A percentile compares a stretch with the other conserved stretches of the same genome.
phyloP scores from a whole-genome alignment of 2,888 invertebrate species.

The Callimorpha dominula region DNA sequence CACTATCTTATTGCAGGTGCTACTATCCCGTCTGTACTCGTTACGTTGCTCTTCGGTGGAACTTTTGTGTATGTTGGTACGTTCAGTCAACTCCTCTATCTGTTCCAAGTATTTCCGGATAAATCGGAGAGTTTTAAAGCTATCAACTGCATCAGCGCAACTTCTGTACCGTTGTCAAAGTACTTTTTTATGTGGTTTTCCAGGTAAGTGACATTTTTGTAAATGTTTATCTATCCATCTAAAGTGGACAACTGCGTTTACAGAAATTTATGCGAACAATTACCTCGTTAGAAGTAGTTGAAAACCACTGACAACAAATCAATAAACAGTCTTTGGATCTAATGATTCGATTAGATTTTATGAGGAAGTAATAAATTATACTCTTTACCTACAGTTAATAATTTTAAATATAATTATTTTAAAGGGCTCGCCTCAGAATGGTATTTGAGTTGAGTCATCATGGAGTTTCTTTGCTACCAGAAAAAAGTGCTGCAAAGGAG shows the following conservation, averaged over 20 bases:
- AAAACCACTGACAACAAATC: too few relatives aligned
- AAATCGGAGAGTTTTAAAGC: slow-evolving; percentile 65
- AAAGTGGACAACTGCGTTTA: too few relatives aligned
- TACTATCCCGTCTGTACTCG: slow-evolving; percentile 50
- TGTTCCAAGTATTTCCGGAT: slow-evolving; percentile 64
- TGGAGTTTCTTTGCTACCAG: slow-evolving; percentile 58
- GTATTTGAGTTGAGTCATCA: slow-evolving; percentile 62
- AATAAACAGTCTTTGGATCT: not conserved
- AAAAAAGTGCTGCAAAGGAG: slow-evolving; percentile 46
- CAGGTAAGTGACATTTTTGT: slow-evolving; percentile 49
- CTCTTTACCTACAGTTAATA: not conserved
- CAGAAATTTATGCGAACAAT: too few relatives aligned
- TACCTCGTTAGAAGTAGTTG: too few relatives aligned
- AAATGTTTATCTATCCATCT: too few relatives aligned
- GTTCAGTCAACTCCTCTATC: slow-evolving; percentile 64
- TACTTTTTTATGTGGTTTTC: slow-evolving; percentile 69
- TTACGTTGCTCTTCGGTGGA: slow-evolving; percentile 53
- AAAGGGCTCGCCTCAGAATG: slow-evolving; percentile 56
- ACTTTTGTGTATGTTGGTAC: slow-evolving; percentile 65
- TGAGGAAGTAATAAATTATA: not conserved
- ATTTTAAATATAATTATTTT: not conserved
- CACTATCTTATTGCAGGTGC: slow-evolving; percentile 10
- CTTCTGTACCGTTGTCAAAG: slow-evolving; percentile 67
- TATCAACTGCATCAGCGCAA: slow-evolving; percentile 66
- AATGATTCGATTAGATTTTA: not conserved